phyloP scores from a whole-genome alignment of 2,888 invertebrate species.

The Pecten maximus region DNA sequence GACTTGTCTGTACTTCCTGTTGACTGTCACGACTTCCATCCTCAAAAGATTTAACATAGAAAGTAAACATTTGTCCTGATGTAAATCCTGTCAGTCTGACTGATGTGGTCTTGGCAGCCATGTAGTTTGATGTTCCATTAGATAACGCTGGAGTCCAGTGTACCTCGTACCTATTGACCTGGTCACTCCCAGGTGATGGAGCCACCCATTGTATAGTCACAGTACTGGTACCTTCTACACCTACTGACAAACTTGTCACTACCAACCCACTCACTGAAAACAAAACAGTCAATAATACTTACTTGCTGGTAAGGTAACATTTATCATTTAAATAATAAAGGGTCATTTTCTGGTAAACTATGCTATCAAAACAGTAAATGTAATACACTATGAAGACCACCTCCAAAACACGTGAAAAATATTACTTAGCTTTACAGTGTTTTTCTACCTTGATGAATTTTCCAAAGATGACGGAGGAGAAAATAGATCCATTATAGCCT shows the following conservation, averaged over 20 bases:
- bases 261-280: slow-evolving; percentile 1
- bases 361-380: too few relatives aligned
- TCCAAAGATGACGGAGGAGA: too few relatives aligned
- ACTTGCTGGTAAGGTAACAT: too few relatives aligned
- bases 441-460: too few relatives aligned
- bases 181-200: background rate
- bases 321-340: too few relatives aligned
- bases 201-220: background rate
- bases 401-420: too few relatives aligned
- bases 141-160: slow-evolving; percentile 3
- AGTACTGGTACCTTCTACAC: slow-evolving; percentile 8
- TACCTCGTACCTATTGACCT: slow-evolving; percentile 22
- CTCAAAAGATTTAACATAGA: background rate
- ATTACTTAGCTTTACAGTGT: too few relatives aligned
- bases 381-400: too few relatives aligned
- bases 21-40: background rate
- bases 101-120: background rate
- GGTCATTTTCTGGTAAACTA: too few relatives aligned
- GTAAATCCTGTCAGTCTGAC: background rate
- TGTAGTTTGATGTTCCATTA: background rate
- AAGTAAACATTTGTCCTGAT: background rate
- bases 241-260: background rate
- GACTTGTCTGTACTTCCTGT: background rate
- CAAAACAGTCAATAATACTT: too few relatives aligned
- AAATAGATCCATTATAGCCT: too few relatives aligned